Percentiles rank a stretch among this genome's conserved stretches.
Evolutionary conservation across 37 sponge, comb jelly and placozoan genomes (phyloP).

Genomic region (Ianthella basta): DNA sequence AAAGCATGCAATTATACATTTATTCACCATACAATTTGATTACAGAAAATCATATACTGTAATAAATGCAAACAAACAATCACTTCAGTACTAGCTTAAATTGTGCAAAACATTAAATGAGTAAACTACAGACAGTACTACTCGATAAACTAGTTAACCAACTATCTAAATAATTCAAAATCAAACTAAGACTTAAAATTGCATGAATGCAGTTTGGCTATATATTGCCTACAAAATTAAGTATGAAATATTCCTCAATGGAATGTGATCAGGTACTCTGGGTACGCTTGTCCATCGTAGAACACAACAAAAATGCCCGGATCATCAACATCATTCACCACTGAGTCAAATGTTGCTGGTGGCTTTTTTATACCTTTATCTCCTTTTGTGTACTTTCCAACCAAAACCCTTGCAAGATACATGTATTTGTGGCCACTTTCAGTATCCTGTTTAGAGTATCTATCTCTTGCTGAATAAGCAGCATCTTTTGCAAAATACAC

Average conservation of each 20-base stretch:
- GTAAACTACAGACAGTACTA: too few species aligned
- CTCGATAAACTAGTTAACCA: too few species aligned
- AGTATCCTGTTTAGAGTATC: constrained; percentile 54
- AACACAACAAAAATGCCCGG: constrained; percentile 71
- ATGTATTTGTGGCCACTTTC: constrained; percentile 59
- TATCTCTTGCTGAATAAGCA: constrained; percentile 48
- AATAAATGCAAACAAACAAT: too few species aligned
- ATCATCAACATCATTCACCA: constrained; percentile 46
- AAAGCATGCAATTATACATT: too few species aligned
- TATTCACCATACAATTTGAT: too few species aligned
- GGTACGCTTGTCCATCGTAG: constrained; percentile 65
- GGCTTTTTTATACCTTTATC: constrained; percentile 24
- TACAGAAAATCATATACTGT: too few species aligned
- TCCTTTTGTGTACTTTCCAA: constrained; percentile 58
- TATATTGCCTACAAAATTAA: too few species aligned
- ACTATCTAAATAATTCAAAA: too few species aligned
- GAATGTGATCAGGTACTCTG: constrained; percentile 64
- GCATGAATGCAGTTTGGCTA: too few species aligned
- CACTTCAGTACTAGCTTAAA: too few species aligned
- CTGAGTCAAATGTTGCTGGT: constrained; percentile 53
- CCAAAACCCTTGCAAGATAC: constrained; percentile 47
- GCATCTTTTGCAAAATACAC: constrained; percentile 75
- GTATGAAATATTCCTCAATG: neutral
- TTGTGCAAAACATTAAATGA: too few species aligned
- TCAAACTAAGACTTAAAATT: too few species aligned